A percentile compares a stretch with the other conserved stretches of the same genome.
Evolutionary conservation across 2,888 invertebrate species (phyloP).

Genomic region (Syrphus vitripennis): DNA sequence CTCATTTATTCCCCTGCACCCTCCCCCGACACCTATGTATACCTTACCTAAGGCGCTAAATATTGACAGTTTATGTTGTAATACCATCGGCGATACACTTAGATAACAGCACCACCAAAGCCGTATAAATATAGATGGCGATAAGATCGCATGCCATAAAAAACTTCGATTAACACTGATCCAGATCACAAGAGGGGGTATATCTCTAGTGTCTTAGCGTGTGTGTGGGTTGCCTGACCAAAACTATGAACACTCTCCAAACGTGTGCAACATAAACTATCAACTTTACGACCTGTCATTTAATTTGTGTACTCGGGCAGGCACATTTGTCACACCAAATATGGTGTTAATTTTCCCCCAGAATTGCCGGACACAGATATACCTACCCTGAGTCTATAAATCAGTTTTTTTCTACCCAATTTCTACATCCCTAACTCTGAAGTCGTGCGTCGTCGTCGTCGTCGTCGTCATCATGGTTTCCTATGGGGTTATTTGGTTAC

Average conservation of each 20-base stretch:
- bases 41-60: slow-evolving; percentile 39
- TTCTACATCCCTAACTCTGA: slow-evolving; percentile 11
- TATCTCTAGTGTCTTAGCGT: neutral
- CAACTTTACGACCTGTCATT: slow-evolving; percentile 44
- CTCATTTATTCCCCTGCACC: neutral
- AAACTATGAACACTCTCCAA: slow-evolving; percentile 9
- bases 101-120: slow-evolving; percentile 14
- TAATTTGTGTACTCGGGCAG: slow-evolving; percentile 50
- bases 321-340: slow-evolving; percentile 56
- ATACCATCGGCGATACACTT: slow-evolving; percentile 16
- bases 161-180: slow-evolving; percentile 52
- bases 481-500: slow-evolving; percentile 24
- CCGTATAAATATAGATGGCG: neutral
- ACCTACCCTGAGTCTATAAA: slow-evolving; percentile 50
- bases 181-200: slow-evolving; percentile 10
- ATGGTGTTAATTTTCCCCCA: slow-evolving; percentile 50
- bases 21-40: neutral
- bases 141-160: slow-evolving; percentile 59
- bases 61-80: slow-evolving; percentile 36
- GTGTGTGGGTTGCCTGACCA: slow-evolving; percentile 10
- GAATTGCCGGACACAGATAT: slow-evolving; percentile 13
- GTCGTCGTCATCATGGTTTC: no score
- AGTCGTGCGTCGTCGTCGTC: neutral
- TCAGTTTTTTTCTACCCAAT: slow-evolving; percentile 59
- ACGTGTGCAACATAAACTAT: slow-evolving; percentile 25